Percentiles rank a stretch among this genome's conserved stretches.
Evolutionary conservation across 1,140 invertebrate species (phyloP).

Genomic region (Chelonus insularis): DNA sequence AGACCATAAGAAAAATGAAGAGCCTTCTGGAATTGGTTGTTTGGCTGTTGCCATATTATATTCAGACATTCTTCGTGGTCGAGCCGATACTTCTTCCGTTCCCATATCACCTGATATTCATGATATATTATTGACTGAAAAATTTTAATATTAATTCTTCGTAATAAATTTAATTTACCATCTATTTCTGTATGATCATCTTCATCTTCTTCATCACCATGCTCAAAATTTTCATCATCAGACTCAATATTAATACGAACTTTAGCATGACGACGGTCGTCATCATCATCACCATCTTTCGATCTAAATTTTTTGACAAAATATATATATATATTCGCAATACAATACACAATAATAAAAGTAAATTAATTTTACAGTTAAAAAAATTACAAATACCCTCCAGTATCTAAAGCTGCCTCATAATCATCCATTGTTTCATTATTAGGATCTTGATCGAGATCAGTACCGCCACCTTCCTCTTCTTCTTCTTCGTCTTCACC

Average conservation of each 20-base stretch:
- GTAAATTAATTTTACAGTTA: too few species aligned
- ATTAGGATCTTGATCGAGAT: conserved; percentile 55
- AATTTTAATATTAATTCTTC: too few species aligned
- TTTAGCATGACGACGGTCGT: conserved; percentile 73
- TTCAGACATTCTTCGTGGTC: conserved; percentile 90
- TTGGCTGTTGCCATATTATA: conserved; percentile 84
- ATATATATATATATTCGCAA: too few species aligned
- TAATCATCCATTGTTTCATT: conserved; percentile 72
- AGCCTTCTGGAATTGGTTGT: conserved; percentile 91
- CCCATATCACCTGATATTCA: conserved; percentile 56
- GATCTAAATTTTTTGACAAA: too few species aligned
- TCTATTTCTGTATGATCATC: conserved; percentile 54
- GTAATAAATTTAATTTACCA: too few species aligned
- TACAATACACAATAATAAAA: too few species aligned
- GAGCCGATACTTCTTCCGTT: conserved; percentile 68
- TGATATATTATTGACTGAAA: too few species aligned
- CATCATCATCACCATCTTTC: conserved; percentile 72
- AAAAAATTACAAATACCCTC: too few species aligned
- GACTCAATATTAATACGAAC: conserved; percentile 64
- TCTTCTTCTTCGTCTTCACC: conserved; percentile 59
- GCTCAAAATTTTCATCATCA: conserved; percentile 51
- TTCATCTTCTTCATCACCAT: conserved; percentile 56
- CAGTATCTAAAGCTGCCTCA: conserved; percentile 66
- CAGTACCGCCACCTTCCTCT: conserved; percentile 37
- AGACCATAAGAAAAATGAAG: conserved; percentile 96